Conservation (phyloP, 2,797 vertebrate species). For the Moxostoma hubbsi region DNA sequence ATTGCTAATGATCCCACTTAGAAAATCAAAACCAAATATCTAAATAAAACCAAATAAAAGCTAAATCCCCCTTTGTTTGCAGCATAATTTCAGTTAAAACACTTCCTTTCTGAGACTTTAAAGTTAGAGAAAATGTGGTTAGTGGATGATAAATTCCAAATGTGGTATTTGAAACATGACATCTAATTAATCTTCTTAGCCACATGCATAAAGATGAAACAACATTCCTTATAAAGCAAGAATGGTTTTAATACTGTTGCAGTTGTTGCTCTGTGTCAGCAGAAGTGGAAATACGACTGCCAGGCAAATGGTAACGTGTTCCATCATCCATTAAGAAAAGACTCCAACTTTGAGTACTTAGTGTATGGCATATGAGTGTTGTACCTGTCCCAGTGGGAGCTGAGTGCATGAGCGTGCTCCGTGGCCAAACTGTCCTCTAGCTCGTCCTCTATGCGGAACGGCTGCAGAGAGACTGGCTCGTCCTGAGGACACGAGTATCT, state of each 20-base stretch:
- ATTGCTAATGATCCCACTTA: background rate
- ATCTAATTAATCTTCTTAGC: too few relatives aligned
- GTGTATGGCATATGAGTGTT: background rate
- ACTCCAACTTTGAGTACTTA: background rate
- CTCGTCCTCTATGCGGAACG: slow-evolving; percentile 95
- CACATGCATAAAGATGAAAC: too few relatives aligned
- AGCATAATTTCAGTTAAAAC: too few relatives aligned
- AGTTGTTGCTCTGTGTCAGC: too few relatives aligned
- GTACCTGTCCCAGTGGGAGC: slow-evolving; percentile 78
- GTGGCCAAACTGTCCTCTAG: slow-evolving; percentile 89
- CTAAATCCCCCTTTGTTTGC: background rate
- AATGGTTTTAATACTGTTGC: too few relatives aligned
- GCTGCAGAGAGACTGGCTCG: slow-evolving; percentile 88
- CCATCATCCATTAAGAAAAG: too few relatives aligned
- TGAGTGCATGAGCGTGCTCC: slow-evolving; percentile 78
- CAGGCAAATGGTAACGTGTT: too few relatives aligned
- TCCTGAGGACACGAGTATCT: slow-evolving; percentile 92
- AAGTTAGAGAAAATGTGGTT: background rate
- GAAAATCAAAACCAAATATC: background rate
- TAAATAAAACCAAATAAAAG: background rate
- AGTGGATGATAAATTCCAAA: too few relatives aligned
- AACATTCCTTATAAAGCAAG: too few relatives aligned
- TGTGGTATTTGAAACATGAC: too few relatives aligned
- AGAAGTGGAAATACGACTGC: too few relatives aligned
- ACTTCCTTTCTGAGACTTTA: background rate